phyloP scores from a whole-genome alignment of 2,113 vertebrate genomes.

The Crypturellus undulatus region DNA sequence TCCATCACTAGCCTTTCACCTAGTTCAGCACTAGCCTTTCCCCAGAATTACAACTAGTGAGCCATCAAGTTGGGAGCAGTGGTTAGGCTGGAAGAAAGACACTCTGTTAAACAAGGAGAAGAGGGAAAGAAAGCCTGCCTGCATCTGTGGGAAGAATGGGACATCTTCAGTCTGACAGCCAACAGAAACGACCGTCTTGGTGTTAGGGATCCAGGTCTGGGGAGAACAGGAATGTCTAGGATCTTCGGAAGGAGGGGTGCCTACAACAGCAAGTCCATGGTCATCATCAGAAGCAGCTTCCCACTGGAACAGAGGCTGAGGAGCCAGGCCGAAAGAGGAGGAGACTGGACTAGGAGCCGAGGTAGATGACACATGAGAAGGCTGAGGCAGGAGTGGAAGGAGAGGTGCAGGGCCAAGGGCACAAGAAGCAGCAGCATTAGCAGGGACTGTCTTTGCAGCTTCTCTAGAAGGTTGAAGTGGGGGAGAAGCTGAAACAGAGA shows the following conservation, averaged over 20 bases:
- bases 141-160: conserved; percentile 82
- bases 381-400: conserved; percentile 68
- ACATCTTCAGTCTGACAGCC: conserved; percentile 93
- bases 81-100: not conserved
- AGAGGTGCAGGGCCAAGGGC: conserved; percentile 51
- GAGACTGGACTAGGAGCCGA: conserved; percentile 50
- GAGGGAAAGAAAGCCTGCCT: conserved; percentile 81
- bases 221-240: not conserved
- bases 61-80: not conserved
- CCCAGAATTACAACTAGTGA: not conserved
- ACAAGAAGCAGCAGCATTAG: conserved; percentile 38
- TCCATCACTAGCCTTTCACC: not conserved
- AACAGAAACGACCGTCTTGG: conserved; percentile 85
- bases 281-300: conserved; percentile 53
- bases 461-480: conserved; percentile 58
- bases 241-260: conserved; percentile 23
- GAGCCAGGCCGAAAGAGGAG: conserved; percentile 40
- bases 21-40: not conserved
- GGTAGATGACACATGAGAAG: not conserved
- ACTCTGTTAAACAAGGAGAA: not conserved
- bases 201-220: conserved; percentile 12
- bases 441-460: conserved; percentile 36
- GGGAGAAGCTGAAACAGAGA: conserved; percentile 82
- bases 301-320: conserved; percentile 64
- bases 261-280: conserved; percentile 50